Base-by-base conservation (phyloP, 2,888 invertebrate species). In the Gastrophysa polygoni region DNA sequence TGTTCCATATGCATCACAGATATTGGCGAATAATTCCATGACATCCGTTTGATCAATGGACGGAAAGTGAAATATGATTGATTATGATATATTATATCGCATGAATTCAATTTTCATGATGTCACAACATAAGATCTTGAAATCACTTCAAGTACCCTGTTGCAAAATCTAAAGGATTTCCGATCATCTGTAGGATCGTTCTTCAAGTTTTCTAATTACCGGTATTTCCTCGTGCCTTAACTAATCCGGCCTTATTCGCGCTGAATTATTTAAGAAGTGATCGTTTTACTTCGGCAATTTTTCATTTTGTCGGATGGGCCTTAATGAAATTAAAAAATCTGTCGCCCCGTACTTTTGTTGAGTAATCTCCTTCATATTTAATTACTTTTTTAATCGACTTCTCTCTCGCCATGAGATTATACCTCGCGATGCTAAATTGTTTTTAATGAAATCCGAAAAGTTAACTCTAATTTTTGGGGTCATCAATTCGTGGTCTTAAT, bases 151-250 rank as follows among this genome's bases (percentile, higher is more conserved):
- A 24, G 7, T 24, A 5, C 24, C 38, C 14, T 32, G 6, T 32
- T 14, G 14, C 11, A 68, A 72, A 73, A 76, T 77, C 77, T 74
- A 78, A 78, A 76, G 74, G 70, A 69, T 76, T 75, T 76, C 73
- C 75, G 75, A 78, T 77, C 74, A 75, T 63, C 73, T 71, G 73
- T 74, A 74, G 74, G 74, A 75, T 76, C 74, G 68, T 65, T 67
- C 67, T 66, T 38, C 38, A 69, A 71, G 71, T 71, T 76, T 77
- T 78, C 77, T 77, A 77, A 78, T 78, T 78, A 78, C 76, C 76
- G 77, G 75, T 76, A 72, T 7, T 68, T 75, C 74, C 72, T 72
- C 71, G 66, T 68, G 71, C 63, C 67, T 63, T 60, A 55, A 64
- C 67, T 65, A 68, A 63, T 63, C 63, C 68, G 64, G 64, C 63